Percentiles rank a stretch among this genome's conserved stretches.
Conservation (phyloP, 2,797 vertebrate genomes). For the Pangasius mekongensis region DNA sequence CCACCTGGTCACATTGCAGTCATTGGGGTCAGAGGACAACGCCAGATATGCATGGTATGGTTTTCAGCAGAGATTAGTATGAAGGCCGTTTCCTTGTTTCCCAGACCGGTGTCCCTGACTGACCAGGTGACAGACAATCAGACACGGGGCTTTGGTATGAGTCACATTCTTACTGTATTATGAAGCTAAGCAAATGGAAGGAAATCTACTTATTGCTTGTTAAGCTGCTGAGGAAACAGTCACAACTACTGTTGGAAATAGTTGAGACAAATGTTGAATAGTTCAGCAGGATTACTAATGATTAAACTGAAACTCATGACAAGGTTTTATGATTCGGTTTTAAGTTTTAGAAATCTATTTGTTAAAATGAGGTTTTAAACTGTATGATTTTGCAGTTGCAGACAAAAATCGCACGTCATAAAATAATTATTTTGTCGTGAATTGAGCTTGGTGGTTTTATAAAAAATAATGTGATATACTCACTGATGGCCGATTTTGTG, state of each 20-base stretch:
- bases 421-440: background rate
- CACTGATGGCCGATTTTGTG: background rate
- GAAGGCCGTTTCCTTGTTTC: conserved; percentile 3
- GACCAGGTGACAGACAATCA: conserved; percentile 8
- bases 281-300: background rate
- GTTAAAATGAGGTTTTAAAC: background rate
- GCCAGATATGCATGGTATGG: background rate
- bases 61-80: background rate
- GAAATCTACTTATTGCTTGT: conserved; percentile 17
- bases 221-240: background rate
- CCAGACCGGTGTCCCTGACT: background rate
- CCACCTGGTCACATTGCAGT: background rate
- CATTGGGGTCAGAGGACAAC: background rate
- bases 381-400: background rate
- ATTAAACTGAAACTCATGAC: background rate
- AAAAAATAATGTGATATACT: background rate
- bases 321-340: background rate
- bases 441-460: background rate
- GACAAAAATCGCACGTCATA: background rate
- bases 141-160: background rate
- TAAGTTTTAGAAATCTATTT: background rate
- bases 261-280: background rate
- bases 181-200: background rate
- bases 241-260: background rate
- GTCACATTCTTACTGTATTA: background rate